Base-by-base conservation (phyloP, 1,140 invertebrate genomes). In the Ladona fulva region DNA sequence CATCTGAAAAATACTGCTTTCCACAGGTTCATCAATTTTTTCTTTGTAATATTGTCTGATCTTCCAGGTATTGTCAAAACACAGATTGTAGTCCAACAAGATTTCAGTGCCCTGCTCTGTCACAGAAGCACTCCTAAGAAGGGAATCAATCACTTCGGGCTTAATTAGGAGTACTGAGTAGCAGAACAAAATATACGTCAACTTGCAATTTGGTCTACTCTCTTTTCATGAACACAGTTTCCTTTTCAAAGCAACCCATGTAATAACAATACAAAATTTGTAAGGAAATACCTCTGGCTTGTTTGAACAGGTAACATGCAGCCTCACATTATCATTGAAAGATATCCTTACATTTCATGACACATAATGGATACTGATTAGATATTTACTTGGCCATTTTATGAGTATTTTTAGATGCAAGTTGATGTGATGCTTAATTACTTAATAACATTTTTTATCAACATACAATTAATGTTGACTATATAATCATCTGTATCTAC, bases 21-120 rank as follows among this genome's bases (percentile, higher is more conserved):
- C 25, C 25, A 37, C 75, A 29, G 19, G 22, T 37, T 76, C 42
- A 76, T n/a, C 25, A 37, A 37, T 75, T 75, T 11, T 75, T 75
- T 75, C 29, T 76, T 76, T 42, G 42, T 37, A 29, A 76, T 76
- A 76, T 76, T 76, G 75, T 76, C 75, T 76, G 75, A 76, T 76
- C 75, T 76, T 42, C 75, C 75, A 29, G 75, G 42, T 76, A 76
- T 76, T 76, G 75, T 76, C 75, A 76, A 76, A 76, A 42, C 75
- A 42, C 75, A 66, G 52, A 66, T 66, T 22, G 52, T 66, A 66
- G 52, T 66, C 52, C 52, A 66, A 19, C 52, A 66, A 66, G 52
- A 22, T 66, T 66, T 6, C 52, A 66, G 52, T 66, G 52, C 52
- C 52, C 52, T 66, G 52, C n/a, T 66, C 52, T 22, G 14, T 19